These are phyloP conservation scores for Aphelenchoides fujianensis DNA, from an alignment of 1,140 invertebrate species.

Conservation along the genomic window DNA sequence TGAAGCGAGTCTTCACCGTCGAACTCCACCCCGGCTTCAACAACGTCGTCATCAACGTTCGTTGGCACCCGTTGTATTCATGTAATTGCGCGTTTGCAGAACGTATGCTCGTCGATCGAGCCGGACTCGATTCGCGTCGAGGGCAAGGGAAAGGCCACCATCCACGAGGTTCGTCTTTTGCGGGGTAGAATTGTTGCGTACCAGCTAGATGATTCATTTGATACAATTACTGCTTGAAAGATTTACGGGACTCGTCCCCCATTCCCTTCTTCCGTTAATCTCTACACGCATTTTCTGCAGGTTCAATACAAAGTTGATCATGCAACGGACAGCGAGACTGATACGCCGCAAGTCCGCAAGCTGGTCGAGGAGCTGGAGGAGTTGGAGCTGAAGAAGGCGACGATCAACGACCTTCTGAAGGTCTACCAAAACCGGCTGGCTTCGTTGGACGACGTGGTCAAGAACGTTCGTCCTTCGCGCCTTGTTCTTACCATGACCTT, in stretches of 20 bases:
- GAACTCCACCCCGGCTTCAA: conserved; percentile 37
- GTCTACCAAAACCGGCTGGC: conserved; percentile 30
- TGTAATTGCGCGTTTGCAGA: conserved; percentile 4
- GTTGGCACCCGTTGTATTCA: neutral
- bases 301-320: conserved; percentile 43
- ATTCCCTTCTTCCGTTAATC: no score
- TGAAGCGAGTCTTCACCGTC: conserved; percentile 37
- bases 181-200: no score
- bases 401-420: conserved; percentile 14
- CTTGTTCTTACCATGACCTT: no score
- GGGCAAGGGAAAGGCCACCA: conserved; percentile 61
- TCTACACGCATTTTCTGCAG: no score
- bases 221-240: no score
- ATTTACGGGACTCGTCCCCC: no score
- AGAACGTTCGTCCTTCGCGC: conserved; percentile 20
- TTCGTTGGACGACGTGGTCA: conserved; percentile 29
- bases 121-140: conserved; percentile 59
- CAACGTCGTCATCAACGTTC: conserved; percentile 41
- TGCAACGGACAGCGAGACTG: conserved; percentile 20
- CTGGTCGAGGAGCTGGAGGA: neutral
- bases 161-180: no score
- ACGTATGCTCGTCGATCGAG: conserved; percentile 30
- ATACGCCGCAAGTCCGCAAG: conserved; percentile 37
- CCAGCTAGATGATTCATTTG: no score
- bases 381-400: conserved; percentile 24